These are phyloP conservation scores for Heteropelma amictum DNA, from an alignment of 2,888 invertebrate species.

Conservation along the genomic window DNA sequence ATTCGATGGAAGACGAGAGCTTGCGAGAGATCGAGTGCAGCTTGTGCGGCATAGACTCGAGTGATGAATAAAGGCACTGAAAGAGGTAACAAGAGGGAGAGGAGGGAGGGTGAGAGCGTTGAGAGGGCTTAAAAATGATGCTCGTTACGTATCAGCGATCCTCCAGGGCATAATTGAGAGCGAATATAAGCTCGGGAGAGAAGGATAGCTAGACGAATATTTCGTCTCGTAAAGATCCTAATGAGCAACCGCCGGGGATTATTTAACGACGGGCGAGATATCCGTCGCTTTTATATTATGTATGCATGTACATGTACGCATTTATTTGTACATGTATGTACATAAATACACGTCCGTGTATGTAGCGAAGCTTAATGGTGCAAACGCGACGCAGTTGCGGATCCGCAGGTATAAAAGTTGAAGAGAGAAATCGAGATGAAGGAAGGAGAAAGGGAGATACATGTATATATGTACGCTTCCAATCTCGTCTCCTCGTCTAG, in stretches of 20 bases:
- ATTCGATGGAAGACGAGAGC: no score
- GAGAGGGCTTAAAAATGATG: constrained; percentile 34
- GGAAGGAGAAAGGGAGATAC: neutral
- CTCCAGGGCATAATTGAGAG: constrained; percentile 34
- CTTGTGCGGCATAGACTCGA: no score
- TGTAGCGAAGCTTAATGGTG: constrained; percentile 23
- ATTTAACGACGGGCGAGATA: constrained; percentile 71
- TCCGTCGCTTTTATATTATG: neutral
- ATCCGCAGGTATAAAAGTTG: constrained; percentile 69
- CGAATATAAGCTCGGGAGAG: constrained; percentile 3
- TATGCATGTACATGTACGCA: neutral
- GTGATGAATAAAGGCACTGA: no score
- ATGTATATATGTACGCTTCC: constrained; percentile 9
- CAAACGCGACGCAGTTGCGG: constrained; percentile 47
- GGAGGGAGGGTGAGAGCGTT: neutral
- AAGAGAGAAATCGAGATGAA: constrained; percentile 9
- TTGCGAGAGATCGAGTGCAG: no score
- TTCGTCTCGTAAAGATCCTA: constrained; percentile 74
- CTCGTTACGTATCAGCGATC: constrained; percentile 37
- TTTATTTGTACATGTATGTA: neutral
- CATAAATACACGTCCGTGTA: no score
- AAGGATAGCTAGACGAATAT: constrained; percentile 66
- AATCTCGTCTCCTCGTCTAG: constrained; percentile 44
- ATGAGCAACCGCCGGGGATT: constrained; percentile 72
- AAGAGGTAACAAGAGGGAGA: no score